These are phyloP conservation scores for Enteromius radiatus DNA, from an alignment of 2,797 vertebrate genomes.

Conservation along the genomic window DNA sequence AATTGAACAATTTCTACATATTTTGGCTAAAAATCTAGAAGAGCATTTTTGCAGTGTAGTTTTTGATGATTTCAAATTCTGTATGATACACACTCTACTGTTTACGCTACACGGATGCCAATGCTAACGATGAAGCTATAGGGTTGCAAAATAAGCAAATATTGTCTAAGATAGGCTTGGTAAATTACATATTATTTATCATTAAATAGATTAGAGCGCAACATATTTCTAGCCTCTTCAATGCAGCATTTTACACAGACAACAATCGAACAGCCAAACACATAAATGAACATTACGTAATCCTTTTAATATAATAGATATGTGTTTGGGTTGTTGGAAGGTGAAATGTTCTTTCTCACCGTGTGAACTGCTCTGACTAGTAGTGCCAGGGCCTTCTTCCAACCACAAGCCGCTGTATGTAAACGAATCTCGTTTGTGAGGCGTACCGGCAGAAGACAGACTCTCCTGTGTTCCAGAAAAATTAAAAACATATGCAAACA, in stretches of 20 bases:
- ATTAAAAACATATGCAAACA: slow-evolving; percentile 13
- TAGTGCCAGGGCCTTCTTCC: slow-evolving; percentile 85
- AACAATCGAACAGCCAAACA: neutral
- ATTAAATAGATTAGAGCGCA: neutral
- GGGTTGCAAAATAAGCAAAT: neutral
- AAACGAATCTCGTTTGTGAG: slow-evolving; percentile 88
- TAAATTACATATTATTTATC: neutral
- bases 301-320: neutral
- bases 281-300: neutral
- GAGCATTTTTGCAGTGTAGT: no score
- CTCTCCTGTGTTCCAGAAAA: slow-evolving; percentile 80
- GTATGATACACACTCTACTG: no score
- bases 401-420: slow-evolving; percentile 84
- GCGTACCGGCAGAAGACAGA: slow-evolving; percentile 84
- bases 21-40: no score
- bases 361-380: slow-evolving; percentile 79
- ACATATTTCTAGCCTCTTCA: neutral
- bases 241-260: neutral
- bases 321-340: neutral
- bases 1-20: no score
- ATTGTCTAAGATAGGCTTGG: neutral
- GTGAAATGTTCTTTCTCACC: slow-evolving; percentile 70
- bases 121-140: neutral
- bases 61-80: no score
- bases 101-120: neutral